Percentiles rank a stretch among this genome's conserved stretches.
Conservation (phyloP, 2,113 vertebrate genomes). For the Anoplopoma fimbria region DNA sequence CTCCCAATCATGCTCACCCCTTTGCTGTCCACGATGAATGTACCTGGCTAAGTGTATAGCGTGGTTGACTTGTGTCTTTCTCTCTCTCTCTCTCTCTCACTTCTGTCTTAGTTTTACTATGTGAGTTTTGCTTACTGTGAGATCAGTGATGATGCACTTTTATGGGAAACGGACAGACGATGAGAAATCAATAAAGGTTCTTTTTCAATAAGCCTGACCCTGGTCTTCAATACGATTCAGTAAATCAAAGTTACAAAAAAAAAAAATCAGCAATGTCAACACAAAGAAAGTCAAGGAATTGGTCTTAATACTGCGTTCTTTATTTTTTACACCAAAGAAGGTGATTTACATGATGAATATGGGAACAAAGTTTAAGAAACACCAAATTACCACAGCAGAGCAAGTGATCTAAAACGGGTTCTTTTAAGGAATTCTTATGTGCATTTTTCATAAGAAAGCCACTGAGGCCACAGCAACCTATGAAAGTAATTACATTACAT, state of each 20-base stretch:
- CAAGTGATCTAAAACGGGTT: not conserved
- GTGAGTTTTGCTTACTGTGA: conserved; percentile 79
- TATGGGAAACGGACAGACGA: conserved; percentile 79
- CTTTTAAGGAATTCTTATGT: not conserved
- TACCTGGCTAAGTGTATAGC: conserved; percentile 76
- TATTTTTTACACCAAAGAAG: not conserved
- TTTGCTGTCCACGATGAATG: conserved; percentile 77
- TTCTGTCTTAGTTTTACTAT: conserved; percentile 76
- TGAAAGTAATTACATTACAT: too few species aligned
- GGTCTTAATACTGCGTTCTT: not conserved
- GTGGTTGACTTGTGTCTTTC: conserved; percentile 75
- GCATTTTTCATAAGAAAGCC: not conserved
- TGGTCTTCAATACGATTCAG: conserved; percentile 33
- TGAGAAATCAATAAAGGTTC: conserved; percentile 85
- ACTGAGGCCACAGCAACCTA: not conserved
- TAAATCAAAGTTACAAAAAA: not conserved
- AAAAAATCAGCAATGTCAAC: not conserved
- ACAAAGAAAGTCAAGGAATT: not conserved
- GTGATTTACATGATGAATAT: not conserved
- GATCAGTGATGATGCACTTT: conserved; percentile 84
- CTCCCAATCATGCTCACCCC: conserved; percentile 62
- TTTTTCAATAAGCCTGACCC: conserved; percentile 81
- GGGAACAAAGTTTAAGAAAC: not conserved
- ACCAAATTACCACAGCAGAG: not conserved
- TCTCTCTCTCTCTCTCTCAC: conserved; percentile 65